Conservation (phyloP, 2,113 vertebrate species). For the Chunga burmeisteri region DNA sequence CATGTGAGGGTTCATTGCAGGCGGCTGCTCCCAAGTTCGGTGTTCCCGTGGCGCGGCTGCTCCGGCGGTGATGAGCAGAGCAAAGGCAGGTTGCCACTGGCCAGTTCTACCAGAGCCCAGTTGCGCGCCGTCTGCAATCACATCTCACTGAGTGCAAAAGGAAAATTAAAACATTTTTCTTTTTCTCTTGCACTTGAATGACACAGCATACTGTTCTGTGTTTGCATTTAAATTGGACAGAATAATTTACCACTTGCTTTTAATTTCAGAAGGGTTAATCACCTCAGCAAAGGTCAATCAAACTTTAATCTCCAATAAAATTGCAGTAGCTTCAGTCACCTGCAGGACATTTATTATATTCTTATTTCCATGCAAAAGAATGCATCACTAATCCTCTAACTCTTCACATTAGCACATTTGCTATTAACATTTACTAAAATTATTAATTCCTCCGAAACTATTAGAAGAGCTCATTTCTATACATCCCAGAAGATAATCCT, state of each 20-base stretch:
- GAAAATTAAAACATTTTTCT: conserved; percentile 67
- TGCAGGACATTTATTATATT: conserved; percentile 77
- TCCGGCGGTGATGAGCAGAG: background rate
- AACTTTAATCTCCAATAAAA: conserved; percentile 82
- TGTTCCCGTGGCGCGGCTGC: background rate
- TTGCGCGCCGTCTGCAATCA: conserved; percentile 39
- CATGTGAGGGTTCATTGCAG: background rate
- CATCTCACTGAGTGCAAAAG: conserved; percentile 59
- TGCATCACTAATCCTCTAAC: conserved; percentile 69
- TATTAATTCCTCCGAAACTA: conserved; percentile 75
- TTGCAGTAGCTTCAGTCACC: conserved; percentile 72
- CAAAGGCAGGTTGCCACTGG: conserved; percentile 20
- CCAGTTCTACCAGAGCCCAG: background rate
- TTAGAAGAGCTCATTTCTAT: conserved; percentile 72
- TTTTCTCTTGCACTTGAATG: conserved; percentile 61
- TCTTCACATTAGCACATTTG: conserved; percentile 73
- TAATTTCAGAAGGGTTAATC: conserved; percentile 83
- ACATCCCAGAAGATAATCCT: conserved; percentile 75
- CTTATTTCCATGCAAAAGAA: conserved; percentile 74
- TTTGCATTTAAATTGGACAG: conserved; percentile 80
- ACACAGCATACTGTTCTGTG: conserved; percentile 38
- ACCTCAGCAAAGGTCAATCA: conserved; percentile 78
- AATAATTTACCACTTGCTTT: conserved; percentile 74
- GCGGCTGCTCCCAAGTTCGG: background rate
- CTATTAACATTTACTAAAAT: conserved; percentile 71